Percentiles rank a stretch among this genome's conserved stretches.
Conservation (phyloP, 53 echinoderm and acorn worm species). For the Holothuria scabra region DNA sequence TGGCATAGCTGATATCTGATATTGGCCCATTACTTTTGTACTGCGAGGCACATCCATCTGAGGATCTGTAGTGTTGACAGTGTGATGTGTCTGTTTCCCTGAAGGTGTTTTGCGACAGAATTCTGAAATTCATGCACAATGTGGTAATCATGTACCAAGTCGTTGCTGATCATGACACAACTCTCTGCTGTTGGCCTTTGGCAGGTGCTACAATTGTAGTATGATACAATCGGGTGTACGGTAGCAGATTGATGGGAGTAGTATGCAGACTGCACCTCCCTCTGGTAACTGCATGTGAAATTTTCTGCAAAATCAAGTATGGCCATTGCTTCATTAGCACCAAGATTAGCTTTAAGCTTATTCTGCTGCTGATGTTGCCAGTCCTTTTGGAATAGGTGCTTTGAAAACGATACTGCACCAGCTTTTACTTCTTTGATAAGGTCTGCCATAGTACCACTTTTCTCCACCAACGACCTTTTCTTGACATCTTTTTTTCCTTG, state of each 20-base stretch:
- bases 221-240: slow-evolving; percentile 61
- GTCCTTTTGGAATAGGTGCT: slow-evolving; percentile 57
- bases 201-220: slow-evolving; percentile 56
- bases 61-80: slow-evolving; percentile 33
- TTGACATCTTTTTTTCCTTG: slow-evolving; percentile 29
- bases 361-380: slow-evolving; percentile 49
- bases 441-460: slow-evolving; percentile 21
- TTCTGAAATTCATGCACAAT: slow-evolving; percentile 60
- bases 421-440: slow-evolving; percentile 33
- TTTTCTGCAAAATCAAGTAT: slow-evolving; percentile 69
- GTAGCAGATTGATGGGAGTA: slow-evolving; percentile 66
- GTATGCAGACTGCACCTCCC: slow-evolving; percentile 65
- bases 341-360: slow-evolving; percentile 1
- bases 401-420: slow-evolving; percentile 37
- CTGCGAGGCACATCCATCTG: slow-evolving; percentile 69
- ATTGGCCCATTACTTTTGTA: slow-evolving; percentile 68
- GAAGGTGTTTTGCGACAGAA: slow-evolving; percentile 37
- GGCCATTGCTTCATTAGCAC: slow-evolving; percentile 15
- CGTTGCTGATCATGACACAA: slow-evolving; percentile 47
- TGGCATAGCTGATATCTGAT: slow-evolving; percentile 61
- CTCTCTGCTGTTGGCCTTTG: slow-evolving; percentile 30
- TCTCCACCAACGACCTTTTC: slow-evolving; percentile 27
- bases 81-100: background rate
- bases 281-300: slow-evolving; percentile 57
- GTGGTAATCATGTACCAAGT: slow-evolving; percentile 62